Percentiles rank a stretch among this genome's conserved stretches.
phyloP scores from a whole-genome alignment of 2,113 vertebrate species.

The human region GRCh38 chr7:136787001-136787500 shows the following conservation, averaged over 20 bases:
- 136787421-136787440: neutral
- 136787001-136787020: too few species aligned
- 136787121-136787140: too few species aligned
- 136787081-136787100: too few species aligned
- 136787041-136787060: too few species aligned
- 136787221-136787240: neutral
- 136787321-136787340: neutral
- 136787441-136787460: neutral
- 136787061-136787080: too few species aligned
- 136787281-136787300: neutral
- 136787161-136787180: too few species aligned
- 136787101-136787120: too few species aligned
- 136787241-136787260: neutral
- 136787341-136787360: neutral
- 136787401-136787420: neutral
- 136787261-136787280: neutral
- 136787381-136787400: neutral
- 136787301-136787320: neutral
- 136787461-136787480: neutral
- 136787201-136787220: too few species aligned
- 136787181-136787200: too few species aligned
- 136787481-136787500: neutral
- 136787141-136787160: too few species aligned
- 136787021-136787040: too few species aligned
- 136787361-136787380: neutral